A percentile compares a stretch with the other conserved stretches of the same genome.
phyloP scores from a whole-genome alignment of 2,113 vertebrate species.

The Tympanuchus pallidicinctus region DNA sequence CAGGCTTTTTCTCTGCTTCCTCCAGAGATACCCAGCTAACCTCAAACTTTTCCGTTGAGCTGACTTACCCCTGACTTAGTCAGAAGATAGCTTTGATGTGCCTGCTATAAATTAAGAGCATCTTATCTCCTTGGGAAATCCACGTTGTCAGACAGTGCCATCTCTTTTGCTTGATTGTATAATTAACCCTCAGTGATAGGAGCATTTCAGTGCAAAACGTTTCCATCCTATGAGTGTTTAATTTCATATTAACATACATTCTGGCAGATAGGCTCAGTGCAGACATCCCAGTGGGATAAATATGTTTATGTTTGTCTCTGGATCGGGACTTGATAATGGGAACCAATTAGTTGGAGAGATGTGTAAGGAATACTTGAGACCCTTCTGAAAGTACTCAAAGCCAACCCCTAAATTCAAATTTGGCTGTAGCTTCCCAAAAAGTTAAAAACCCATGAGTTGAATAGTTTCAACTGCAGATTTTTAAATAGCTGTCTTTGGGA shows the following conservation, averaged over 20 bases:
- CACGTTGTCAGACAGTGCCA: not conserved
- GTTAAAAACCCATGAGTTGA: not conserved
- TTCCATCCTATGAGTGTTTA: not conserved
- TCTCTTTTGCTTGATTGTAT: not conserved
- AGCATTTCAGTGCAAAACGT: not conserved
- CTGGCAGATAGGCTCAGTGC: not conserved
- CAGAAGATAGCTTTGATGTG: not conserved
- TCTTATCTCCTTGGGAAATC: not conserved
- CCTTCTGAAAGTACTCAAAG: not conserved
- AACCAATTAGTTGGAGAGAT: not conserved
- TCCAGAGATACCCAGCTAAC: not conserved
- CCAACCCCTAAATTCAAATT: not conserved
- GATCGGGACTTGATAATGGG: not conserved
- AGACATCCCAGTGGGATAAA: not conserved
- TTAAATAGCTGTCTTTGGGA: not conserved
- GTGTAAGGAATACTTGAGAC: not conserved
- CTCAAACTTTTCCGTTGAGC: not conserved
- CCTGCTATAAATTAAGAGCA: not conserved
- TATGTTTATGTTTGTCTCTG: not conserved
- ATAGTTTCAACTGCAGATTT: not conserved
- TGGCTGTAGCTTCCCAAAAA: not conserved
- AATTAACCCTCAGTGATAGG: not conserved
- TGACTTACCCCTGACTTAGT: not conserved
- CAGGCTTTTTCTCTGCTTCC: not conserved
- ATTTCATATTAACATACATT: not conserved